Evolutionary conservation across 2,888 invertebrate genomes (phyloP).

Genomic region (Noctua janthina): DNA sequence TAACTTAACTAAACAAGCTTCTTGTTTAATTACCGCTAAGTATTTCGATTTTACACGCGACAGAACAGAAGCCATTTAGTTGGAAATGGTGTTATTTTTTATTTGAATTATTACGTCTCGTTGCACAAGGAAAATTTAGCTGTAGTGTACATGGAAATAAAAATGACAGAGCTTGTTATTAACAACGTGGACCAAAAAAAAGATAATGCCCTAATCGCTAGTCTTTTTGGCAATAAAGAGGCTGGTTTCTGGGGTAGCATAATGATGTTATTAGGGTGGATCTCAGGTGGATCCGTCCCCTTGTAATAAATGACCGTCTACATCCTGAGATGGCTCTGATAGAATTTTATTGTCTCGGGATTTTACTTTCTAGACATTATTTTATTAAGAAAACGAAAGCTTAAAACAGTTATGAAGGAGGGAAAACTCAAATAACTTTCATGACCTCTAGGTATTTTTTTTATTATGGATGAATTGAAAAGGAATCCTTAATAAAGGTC

Average conservation of each 20-base stretch:
- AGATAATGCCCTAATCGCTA: constrained; percentile 1
- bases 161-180: background rate
- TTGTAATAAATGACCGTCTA: constrained; percentile 13
- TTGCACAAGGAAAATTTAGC: constrained; percentile 20
- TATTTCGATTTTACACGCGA: constrained; percentile 46
- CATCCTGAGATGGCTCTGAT: constrained; percentile 4
- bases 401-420: background rate
- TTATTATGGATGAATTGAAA: background rate
- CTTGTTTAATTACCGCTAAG: constrained; percentile 52
- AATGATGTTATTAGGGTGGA: constrained; percentile 22
- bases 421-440: background rate
- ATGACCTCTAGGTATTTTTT: background rate
- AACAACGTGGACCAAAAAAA: constrained; percentile 5
- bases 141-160: constrained; percentile 17
- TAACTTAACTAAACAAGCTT: constrained; percentile 38
- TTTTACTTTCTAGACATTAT: constrained; percentile 9
- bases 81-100: constrained; percentile 27
- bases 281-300: constrained; percentile 16
- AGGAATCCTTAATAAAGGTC: constrained; percentile 10
- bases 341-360: constrained; percentile 10
- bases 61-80: constrained; percentile 17
- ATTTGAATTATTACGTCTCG: constrained; percentile 37
- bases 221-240: constrained; percentile 7
- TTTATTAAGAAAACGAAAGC: constrained; percentile 11
- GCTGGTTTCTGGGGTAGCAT: background rate